Base-by-base conservation (phyloP, 2,888 invertebrate species). In the Heliconius ismenius region DNA sequence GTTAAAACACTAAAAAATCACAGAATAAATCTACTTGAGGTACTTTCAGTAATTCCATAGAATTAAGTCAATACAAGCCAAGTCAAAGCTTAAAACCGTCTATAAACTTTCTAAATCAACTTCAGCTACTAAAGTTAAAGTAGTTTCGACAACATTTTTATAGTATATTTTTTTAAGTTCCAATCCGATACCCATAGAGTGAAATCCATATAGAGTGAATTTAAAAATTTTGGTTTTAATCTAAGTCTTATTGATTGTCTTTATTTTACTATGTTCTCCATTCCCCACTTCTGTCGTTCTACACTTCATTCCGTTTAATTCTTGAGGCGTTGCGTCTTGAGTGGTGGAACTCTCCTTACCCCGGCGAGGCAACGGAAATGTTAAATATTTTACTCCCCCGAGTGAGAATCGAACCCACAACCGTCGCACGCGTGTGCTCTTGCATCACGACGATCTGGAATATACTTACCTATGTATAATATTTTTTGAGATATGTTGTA, bases 41-140 rank as follows among this genome's bases (percentile, higher is more conserved):
- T 39, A 26, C 67, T 36, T 32, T 64, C 32, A 64, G 64, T 43
- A 32, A 65, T n/a, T 67, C 24, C 3, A 26, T 67, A 43, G 39
- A 67, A 39, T 67, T 67, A 24, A 67, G 67, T 67, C 24, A 67
- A 39, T 67, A 24, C 24, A 39, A 18, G 24, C 67, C 24, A 15
- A 67, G 43, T 67, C 67, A 67, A 39, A 67, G 67, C 67, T 67
- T 65, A 24, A 39, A 67, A n/a, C 65, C 39, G 24, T 67, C 13
- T 24, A 67, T 43, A 24, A 67, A 67, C 67, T 67, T 67, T 67
- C 39, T 67, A 67, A 67, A 43, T 24, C 67, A 43, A 65, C n/a
- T 65, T 24, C 7, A 24, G 15, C 24, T 65, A 65, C 36, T 32
- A 60, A 60, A 60, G 24, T 24, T 60, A 60, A 60, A 60, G 60